phyloP scores from a whole-genome alignment of 2,113 vertebrate genomes.

The Malurus alboscapulatus region DNA sequence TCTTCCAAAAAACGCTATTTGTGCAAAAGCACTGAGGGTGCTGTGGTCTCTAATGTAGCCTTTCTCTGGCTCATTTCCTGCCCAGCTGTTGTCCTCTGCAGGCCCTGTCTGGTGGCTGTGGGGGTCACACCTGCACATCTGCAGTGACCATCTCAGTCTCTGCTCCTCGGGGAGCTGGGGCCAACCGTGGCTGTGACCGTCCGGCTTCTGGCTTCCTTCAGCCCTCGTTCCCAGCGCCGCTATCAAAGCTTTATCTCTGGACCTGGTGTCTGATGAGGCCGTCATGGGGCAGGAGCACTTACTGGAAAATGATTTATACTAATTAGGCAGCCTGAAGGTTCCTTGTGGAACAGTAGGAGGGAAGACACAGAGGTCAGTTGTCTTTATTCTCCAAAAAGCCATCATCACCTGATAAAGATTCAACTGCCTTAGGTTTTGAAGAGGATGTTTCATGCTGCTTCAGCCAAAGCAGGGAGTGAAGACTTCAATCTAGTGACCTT shows the following conservation, averaged over 20 bases:
- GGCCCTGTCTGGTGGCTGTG: not conserved
- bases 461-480: constrained; percentile 47
- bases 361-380: constrained; percentile 35
- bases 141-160: not conserved
- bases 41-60: not conserved
- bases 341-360: constrained; percentile 50
- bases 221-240: not conserved
- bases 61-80: constrained; percentile 39
- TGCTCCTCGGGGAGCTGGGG: not conserved
- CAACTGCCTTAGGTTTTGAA: constrained; percentile 51
- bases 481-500: constrained; percentile 60
- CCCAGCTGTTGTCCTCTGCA: constrained; percentile 42
- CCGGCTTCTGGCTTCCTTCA: not conserved
- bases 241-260: constrained; percentile 5
- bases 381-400: constrained; percentile 61
- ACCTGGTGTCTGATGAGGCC: not conserved
- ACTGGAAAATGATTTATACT: constrained; percentile 65
- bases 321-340: constrained; percentile 37
- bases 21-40: not conserved
- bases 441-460: constrained; percentile 56
- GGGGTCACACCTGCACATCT: constrained; percentile 23
- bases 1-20: not conserved
- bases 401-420: constrained; percentile 69
- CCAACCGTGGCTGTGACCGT: accelerated
- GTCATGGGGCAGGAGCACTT: constrained; percentile 15